Base-by-base conservation (phyloP, 2,113 vertebrate genomes). In the Pelvicachromis taeniatus region DNA sequence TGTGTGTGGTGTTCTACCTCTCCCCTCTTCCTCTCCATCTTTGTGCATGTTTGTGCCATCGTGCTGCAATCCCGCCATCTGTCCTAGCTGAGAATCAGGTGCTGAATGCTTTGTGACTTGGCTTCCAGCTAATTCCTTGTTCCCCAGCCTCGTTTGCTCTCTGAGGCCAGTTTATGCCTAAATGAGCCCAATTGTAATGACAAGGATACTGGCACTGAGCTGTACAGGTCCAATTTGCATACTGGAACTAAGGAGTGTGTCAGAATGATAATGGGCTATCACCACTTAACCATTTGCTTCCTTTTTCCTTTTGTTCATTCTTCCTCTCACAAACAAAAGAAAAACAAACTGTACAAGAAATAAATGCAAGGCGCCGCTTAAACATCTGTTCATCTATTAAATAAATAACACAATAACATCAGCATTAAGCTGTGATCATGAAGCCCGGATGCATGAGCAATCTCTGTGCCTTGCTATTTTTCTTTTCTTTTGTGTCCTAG, bases 71-170 rank as follows among this genome's bases (percentile, higher is more conserved):
- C 83, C 90, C 21, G 82, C 95, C 95, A 94, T 95, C 95, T 95
- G 95, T 93, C 92, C 90, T 70, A 55, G 84, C 86, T 77, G 85
- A 83, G 88, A 91, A 93, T 93, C 92, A 93, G 94, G 92, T 94
- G 92, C 90, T 35, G 89, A 88, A 89, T 85, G 90, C 90, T 94
- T 90, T 88, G 88, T 78, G 80, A 88, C 89, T 93, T 94, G 93
- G 91, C 93, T 92, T 58, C 54, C 81, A 80, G 92, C 91, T 93
- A 91, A 85, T 82, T 91, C 86, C 54, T 4, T 84, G 83, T 88
- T 91, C 90, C 80, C 83, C 29, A 26, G 65, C 48, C 35, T 89
- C 56, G 38, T 40, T 85, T 75, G 61, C 86, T 89, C 88, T 92
- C 91, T 4, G 86, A 93, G 92, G 90, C 90, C 91, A 88, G 77